Conservation (phyloP, 2,888 invertebrate species). For the Proisotoma minuta region DNA sequence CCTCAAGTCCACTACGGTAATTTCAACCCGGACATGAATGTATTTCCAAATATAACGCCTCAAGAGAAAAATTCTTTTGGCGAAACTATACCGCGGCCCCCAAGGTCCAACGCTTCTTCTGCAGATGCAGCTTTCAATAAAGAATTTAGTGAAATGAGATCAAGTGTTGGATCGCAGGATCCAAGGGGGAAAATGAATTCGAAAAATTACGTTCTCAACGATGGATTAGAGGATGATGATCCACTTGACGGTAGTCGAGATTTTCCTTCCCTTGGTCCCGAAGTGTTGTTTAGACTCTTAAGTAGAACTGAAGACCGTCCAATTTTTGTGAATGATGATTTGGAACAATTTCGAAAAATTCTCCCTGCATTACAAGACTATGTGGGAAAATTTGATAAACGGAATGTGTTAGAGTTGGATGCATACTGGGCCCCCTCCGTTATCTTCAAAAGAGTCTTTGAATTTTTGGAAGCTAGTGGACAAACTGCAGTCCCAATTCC, state of each 20-base stretch:
- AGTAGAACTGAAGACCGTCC: constrained; percentile 39
- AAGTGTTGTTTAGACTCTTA: constrained; percentile 31
- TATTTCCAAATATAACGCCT: neutral
- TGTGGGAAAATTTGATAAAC: constrained; percentile 29
- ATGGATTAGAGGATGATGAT: constrained; percentile 8
- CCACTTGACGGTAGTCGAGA: constrained; percentile 17
- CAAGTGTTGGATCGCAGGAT: neutral
- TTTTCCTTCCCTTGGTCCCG: constrained; percentile 21
- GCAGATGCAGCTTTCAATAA: neutral
- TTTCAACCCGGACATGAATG: constrained; percentile 14
- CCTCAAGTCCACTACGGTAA: constrained; percentile 27
- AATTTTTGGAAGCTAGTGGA: constrained; percentile 29
- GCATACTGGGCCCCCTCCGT: constrained; percentile 35
- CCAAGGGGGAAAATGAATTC: neutral
- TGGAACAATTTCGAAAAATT: constrained; percentile 31
- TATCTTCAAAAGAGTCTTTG: constrained; percentile 27
- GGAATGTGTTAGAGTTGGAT: constrained; percentile 39
- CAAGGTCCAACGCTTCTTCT: neutral
- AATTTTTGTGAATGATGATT: constrained; percentile 29
- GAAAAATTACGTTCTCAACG: neutral
- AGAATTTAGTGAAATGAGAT: neutral
- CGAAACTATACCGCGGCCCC: too few relatives aligned
- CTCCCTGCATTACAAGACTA: constrained; percentile 29
- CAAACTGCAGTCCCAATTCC: constrained; percentile 29
- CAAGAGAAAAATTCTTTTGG: neutral